Base-by-base conservation (phyloP, 2,797 vertebrate species). In the Ataeniobius toweri region DNA sequence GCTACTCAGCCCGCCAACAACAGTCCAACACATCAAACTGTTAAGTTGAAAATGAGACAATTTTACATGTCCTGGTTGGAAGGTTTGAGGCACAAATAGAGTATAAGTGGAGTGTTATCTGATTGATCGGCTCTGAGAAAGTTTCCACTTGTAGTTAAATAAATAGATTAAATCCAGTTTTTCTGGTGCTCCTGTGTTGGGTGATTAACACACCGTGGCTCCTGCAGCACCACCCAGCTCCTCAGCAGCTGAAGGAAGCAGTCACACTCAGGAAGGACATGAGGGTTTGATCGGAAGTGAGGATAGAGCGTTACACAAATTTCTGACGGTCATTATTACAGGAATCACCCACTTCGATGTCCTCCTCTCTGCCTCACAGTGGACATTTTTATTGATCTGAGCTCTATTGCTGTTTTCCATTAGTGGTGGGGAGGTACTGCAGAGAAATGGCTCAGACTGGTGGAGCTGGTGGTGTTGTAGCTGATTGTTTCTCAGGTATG, bases 331-430 rank as follows among this genome's bases (percentile, higher is more conserved):
- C 86, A 88, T 90, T 87, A 85, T 88, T 89, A 84, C 50, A 46
- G 86, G 83, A 89, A 91, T 89, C 86, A 85, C 77, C 70, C 85
- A 85, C 84, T 88, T 90, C 56, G 85, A 85, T 83, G 74, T 75
- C 81, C 65, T 84, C 82, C 73, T 84, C 56, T 75, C 80, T 79
- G 79, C 86, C 80, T 86, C 79, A 76, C 81, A 67, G 75, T 91
- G 91, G 92, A 94, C 90, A 85, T 39, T 82, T 88, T 59, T 89
- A 92, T 94, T 80, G 91, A 93, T 92, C 89, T 71, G 58, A 91
- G 86, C 85, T 77, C 78, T 79, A 74, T 77, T 46, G 70, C 22
- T 74, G 59, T 78, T 85, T 92, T 88, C 84, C 83, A 83, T 88
- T 88, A 83, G 78, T 73, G 69, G 78, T 70, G 68, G 80, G 73